These are phyloP conservation scores for Diadema setosum DNA, from an alignment of 35 echinoderm and acorn worm species.

Conservation along the genomic window DNA sequence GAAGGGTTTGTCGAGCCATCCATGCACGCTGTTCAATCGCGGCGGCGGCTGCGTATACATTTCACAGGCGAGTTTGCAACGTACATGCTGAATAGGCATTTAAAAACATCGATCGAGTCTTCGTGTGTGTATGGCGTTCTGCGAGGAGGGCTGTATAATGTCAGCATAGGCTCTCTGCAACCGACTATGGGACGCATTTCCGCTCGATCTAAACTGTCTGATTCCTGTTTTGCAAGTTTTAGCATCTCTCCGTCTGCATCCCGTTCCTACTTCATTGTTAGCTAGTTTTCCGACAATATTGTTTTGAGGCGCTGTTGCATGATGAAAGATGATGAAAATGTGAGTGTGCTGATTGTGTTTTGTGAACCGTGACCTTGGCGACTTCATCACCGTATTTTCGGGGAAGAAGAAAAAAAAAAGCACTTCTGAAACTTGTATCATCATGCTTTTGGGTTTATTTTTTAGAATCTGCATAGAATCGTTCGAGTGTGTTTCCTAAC, in stretches of 20 bases:
- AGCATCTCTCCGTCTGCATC: not conserved
- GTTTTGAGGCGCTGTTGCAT: too few species aligned
- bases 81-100: conserved; percentile 9
- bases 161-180: not conserved
- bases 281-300: too few species aligned
- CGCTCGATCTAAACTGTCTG: too few species aligned
- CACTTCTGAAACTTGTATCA: too few species aligned
- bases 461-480: too few species aligned
- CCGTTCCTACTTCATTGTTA: not conserved
- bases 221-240: not conserved
- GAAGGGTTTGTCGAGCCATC: not conserved
- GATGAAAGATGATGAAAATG: too few species aligned
- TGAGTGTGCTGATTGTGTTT: conserved; percentile 14
- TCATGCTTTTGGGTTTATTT: too few species aligned
- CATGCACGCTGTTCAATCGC: not conserved
- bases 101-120: not conserved
- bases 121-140: not conserved
- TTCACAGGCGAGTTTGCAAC: not conserved
- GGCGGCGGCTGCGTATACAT: not conserved
- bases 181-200: not conserved
- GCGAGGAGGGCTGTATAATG: not conserved
- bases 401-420: too few species aligned
- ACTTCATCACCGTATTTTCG: too few species aligned
- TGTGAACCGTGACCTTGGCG: not conserved
- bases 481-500: too few species aligned